phyloP scores from a whole-genome alignment of 2,113 vertebrate species.

The Pygoscelis adeliae region DNA sequence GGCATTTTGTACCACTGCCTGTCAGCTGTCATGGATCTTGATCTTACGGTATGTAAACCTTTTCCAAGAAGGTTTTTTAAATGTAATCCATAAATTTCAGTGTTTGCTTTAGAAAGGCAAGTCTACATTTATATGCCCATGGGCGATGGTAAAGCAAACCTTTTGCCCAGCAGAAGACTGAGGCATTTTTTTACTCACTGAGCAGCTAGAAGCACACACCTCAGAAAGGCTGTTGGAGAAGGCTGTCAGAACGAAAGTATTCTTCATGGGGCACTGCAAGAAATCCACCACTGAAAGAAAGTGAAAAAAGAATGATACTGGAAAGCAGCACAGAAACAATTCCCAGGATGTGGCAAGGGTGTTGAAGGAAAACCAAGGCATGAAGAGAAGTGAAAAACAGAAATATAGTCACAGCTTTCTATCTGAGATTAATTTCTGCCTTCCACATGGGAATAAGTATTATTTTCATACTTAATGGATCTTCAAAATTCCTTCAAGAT shows the following conservation, averaged over 20 bases:
- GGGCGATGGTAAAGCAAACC: neutral
- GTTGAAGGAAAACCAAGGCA: neutral
- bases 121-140: neutral
- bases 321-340: neutral
- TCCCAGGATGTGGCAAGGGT: neutral
- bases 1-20: neutral
- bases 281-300: neutral
- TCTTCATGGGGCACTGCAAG: neutral
- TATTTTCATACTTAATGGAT: slow-evolving; percentile 30
- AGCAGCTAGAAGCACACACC: neutral
- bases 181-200: neutral
- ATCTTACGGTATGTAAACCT: neutral
- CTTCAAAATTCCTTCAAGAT: slow-evolving; percentile 21
- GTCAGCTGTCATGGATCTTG: neutral
- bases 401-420: neutral
- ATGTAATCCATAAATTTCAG: neutral
- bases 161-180: neutral
- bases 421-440: neutral
- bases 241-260: neutral
- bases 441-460: slow-evolving; percentile 4
- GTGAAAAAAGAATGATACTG: neutral
- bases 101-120: neutral
- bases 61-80: neutral
- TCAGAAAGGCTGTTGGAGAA: neutral
- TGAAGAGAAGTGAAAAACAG: neutral